phyloP scores from a whole-genome alignment of 2,888 invertebrate genomes.

The Leucophenga maculata region DNA sequence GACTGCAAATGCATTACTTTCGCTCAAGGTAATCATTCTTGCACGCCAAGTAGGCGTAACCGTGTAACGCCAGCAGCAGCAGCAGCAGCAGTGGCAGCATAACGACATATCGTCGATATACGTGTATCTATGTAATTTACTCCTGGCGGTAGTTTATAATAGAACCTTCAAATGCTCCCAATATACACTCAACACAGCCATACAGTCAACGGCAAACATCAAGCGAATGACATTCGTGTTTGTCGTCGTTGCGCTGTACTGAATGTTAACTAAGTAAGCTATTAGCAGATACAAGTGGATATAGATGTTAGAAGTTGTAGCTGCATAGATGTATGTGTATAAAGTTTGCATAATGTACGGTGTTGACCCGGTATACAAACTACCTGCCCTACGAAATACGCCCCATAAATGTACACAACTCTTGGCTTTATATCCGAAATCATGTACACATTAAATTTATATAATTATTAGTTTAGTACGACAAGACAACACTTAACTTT shows the following conservation, averaged over 20 bases:
- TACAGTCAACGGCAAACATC: not conserved
- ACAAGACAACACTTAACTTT: not conserved
- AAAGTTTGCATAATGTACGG: too few species aligned
- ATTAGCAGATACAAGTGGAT: slow-evolving; percentile 2
- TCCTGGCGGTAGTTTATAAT: not conserved
- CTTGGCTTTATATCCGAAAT: not conserved
- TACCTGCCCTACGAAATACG: not conserved
- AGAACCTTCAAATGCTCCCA: not conserved
- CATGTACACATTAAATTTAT: not conserved
- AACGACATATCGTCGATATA: not conserved
- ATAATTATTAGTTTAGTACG: not conserved
- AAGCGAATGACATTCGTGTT: slow-evolving; percentile 9
- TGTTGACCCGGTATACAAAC: too few species aligned
- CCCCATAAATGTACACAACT: not conserved
- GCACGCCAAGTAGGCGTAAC: slow-evolving; percentile 29
- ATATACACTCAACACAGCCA: not conserved
- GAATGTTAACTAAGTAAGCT: slow-evolving; percentile 24
- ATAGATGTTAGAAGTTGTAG: too few species aligned
- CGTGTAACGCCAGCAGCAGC: not conserved
- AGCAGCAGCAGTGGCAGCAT: too few species aligned
- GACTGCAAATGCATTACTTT: slow-evolving; percentile 16
- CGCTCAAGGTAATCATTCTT: slow-evolving; percentile 31
- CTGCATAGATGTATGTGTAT: too few species aligned
- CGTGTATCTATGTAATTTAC: slow-evolving; percentile 7
- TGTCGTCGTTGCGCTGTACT: slow-evolving; percentile 10